Percentiles rank a stretch among this genome's conserved stretches.
phyloP scores from a whole-genome alignment of 2,888 invertebrate genomes.

The Meta bourneti region DNA sequence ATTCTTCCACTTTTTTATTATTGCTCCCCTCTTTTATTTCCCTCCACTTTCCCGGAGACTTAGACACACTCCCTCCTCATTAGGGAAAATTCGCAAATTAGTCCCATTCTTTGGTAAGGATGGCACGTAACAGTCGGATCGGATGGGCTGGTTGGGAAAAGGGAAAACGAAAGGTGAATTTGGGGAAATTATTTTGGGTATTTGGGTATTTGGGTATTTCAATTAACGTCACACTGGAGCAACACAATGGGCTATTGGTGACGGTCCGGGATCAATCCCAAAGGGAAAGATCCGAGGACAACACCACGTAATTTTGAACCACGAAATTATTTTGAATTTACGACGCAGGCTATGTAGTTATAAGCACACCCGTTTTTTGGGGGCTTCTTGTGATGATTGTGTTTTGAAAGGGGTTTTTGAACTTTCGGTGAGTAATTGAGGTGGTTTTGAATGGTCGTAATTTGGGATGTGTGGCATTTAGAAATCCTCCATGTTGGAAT shows the following conservation, averaged over 20 bases:
- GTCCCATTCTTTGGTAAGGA: constrained; percentile 44
- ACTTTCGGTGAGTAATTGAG: constrained; percentile 13
- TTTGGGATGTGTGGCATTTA: constrained; percentile 9
- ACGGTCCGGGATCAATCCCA: too few relatives aligned
- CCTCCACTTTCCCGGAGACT: constrained; percentile 9
- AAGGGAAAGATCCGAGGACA: too few relatives aligned
- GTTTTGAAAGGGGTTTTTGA: constrained; percentile 11
- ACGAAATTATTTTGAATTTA: constrained; percentile 61
- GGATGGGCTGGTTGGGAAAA: not conserved
- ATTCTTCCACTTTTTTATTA: constrained; percentile 24
- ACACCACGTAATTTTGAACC: too few relatives aligned
- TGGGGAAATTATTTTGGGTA: constrained; percentile 32
- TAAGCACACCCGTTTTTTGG: not conserved
- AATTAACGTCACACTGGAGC: constrained; percentile 29
- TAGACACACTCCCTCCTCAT: constrained; percentile 62
- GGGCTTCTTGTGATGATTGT: not conserved
- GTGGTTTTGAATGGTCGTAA: not conserved
- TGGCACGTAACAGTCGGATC: constrained; percentile 57
- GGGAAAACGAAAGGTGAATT: not conserved
- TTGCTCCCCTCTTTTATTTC: constrained; percentile 20
- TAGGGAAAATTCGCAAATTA: constrained; percentile 66
- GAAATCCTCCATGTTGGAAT: not conserved
- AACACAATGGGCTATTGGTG: too few relatives aligned
- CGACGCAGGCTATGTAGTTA: not conserved
- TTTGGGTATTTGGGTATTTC: not conserved